phyloP scores from a whole-genome alignment of 2,113 vertebrate genomes.

The Promerops cafer region DNA sequence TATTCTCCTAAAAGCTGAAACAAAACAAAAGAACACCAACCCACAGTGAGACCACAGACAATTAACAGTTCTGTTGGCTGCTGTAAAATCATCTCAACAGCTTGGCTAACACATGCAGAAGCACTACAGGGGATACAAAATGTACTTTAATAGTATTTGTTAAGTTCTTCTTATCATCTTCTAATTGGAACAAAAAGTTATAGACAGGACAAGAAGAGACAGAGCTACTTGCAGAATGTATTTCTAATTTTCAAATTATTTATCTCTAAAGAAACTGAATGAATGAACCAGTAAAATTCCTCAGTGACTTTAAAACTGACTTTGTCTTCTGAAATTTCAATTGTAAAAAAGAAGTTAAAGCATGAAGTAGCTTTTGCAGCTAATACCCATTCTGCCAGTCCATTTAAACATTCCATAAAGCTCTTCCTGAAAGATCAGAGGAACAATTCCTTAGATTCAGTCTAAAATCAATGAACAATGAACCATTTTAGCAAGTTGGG shows the following conservation, averaged over 20 bases:
- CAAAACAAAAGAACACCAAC: constrained; percentile 7
- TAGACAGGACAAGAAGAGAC: not conserved
- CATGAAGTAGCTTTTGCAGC: not conserved
- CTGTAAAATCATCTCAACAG: not conserved
- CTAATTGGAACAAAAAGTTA: not conserved
- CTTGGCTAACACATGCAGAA: not conserved
- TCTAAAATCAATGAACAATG: not conserved
- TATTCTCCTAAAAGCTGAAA: constrained; percentile 88
- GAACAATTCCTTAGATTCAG: not conserved
- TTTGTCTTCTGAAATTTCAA: not conserved
- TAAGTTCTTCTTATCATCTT: not conserved
- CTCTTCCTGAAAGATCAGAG: not conserved
- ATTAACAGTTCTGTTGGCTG: not conserved
- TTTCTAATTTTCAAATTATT: not conserved
- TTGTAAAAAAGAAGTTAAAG: not conserved
- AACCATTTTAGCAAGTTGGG: not conserved
- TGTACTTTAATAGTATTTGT: not conserved
- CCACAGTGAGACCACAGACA: not conserved
- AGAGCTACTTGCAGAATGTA: not conserved
- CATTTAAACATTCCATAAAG: not conserved
- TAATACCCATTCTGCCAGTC: not conserved
- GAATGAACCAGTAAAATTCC: not conserved
- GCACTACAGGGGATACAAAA: not conserved
- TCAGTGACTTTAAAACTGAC: not conserved
- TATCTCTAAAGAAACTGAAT: not conserved